Base-by-base conservation (phyloP, 2,888 invertebrate species). In the Hemithea aestivaria region DNA sequence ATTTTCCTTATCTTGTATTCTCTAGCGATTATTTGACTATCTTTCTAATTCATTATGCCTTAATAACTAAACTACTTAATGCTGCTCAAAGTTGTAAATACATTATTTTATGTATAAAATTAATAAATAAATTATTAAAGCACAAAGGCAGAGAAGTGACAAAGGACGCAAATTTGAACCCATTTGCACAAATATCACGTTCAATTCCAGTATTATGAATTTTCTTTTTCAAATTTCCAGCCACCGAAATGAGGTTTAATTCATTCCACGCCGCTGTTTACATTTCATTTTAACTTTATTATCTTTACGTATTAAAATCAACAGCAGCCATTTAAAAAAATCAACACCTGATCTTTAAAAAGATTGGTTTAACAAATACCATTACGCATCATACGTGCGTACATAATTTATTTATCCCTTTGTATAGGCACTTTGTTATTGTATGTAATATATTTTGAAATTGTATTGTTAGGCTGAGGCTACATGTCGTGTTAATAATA, bases 261-360 rank as follows among this genome's bases (percentile, higher is more conserved):
- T 36, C 10, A 43, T 48, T 37, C 37, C 41, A 41, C 38, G 39
- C 39, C 25, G 38, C 48, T 46, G 48, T 48, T 46, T 41, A 36
- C 44, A 46, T 37, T 35, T 45, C 32, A 45, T 48, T 45, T 46
- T 33, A 38, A 20, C 46, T 40, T 48, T 41, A 48, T n/a, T 51
- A 44, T 44, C 26, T 27, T 20, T 10, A 35, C 35, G 27, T 46
- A 51, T 49, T 49, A 38, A 45, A 39, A 46, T 51, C 51, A 51
- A 45, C 51, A 42, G 32, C 46, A 36, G 46, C 36, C 46, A 42
- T 49, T 51, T 51, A 51, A 49, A 51, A 51, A 49, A 49, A 51
- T 42, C 51, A 49, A 46, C 49, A 38, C 46, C 40, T 40, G 35
- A 42, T 35, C 40, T 29, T 44, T 35, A 34, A 45, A 42, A 7